Evolutionary conservation across 37 sponge, comb jelly and placozoan species (phyloP), one percentile per base, ranked within the genome.

Genomic region (Amphimedon queenslandica): DNA sequence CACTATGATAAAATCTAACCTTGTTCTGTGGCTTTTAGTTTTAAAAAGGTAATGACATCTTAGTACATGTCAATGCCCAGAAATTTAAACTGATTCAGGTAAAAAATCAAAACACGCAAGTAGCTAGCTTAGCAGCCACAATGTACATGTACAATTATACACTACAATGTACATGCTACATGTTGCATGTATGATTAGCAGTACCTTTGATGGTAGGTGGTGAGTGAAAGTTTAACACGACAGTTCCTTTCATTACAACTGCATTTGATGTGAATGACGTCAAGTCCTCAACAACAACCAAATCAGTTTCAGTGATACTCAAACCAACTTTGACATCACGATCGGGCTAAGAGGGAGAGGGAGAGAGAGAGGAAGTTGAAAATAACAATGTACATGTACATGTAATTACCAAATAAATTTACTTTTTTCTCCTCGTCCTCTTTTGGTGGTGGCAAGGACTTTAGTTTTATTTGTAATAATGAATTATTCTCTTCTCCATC

Each of bases 281-380:
- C 41, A 82, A 39, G 56, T 96, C 87, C 72, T 96, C 93, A 37
- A 92, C 80, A n/a, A 96, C 78, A 2, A 95, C 90, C 63, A 92
- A 76, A 63, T 95, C 96, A n/a, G 96, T 95, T 43, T 92, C 92
- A 40, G 96, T 92, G 24, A 95, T 64, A 63, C 86, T 95, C 57
- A 95, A 72, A 47, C 84, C 83, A 13, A 92, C 65, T 23, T 25
- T 51, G 30, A 92, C 70, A 6, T 41, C 72, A 21, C 88, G 43
- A 2, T 55, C 69, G 3, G 90, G 86, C 58, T 76, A 63, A 16
- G 40, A n/a, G n/a, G n/a, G n/a, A n/a, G n/a, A n/a, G n/a, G n/a
- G n/a, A n/a, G n/a, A 64, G 31, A 11, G n/a, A n/a, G 37, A 37
- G 38, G 4, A 67, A 43, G 24, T 1, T 28, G 16, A 13, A 29